Evolutionary conservation across 2,113 vertebrate genomes (phyloP).

Genomic region (Rousettus leschenaultii): DNA sequence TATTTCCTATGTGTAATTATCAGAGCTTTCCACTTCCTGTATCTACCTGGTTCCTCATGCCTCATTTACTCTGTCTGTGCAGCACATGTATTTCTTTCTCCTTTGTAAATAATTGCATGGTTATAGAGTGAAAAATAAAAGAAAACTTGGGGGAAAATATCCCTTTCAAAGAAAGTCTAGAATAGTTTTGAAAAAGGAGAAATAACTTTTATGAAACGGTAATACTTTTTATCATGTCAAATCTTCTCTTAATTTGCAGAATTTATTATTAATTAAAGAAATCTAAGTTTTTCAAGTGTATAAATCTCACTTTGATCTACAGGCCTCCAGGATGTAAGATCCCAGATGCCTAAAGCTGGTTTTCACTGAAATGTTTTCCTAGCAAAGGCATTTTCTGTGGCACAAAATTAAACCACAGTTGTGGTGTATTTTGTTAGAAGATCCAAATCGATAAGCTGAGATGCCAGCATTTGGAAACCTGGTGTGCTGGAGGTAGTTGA

Average conservation of each 20-base stretch:
- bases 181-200: neutral
- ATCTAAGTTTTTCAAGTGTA: neutral
- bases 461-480: neutral
- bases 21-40: neutral
- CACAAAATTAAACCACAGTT: slow-evolving; percentile 43
- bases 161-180: slow-evolving; percentile 16
- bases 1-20: neutral
- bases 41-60: neutral
- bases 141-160: neutral
- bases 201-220: slow-evolving; percentile 27
- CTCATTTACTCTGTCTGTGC: neutral
- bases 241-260: slow-evolving; percentile 47
- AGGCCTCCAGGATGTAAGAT: slow-evolving; percentile 31
- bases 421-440: slow-evolving; percentile 43
- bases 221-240: slow-evolving; percentile 30
- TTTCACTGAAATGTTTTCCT: slow-evolving; percentile 55
- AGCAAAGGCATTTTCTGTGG: slow-evolving; percentile 46
- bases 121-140: neutral
- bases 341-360: slow-evolving; percentile 27
- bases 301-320: neutral
- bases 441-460: slow-evolving; percentile 58
- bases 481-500: slow-evolving; percentile 30
- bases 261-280: slow-evolving; percentile 60
- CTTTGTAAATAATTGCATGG: neutral
- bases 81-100: neutral